Percentiles rank a stretch among this genome's conserved stretches.
phyloP scores from a whole-genome alignment of 2,113 vertebrate species.

The pig (Sus scrofa) region T2T-Sscrofa CM000826.6:19444001-19444500 shows the following conservation, averaged over 20 bases:
- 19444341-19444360: conserved; percentile 24
- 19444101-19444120: conserved; percentile 24
- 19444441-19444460: conserved; percentile 53
- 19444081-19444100: conserved; percentile 45
- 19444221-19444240: conserved; percentile 52
- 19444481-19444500: conserved; percentile 68
- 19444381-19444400: background rate
- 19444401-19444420: background rate
- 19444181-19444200: conserved; percentile 58
- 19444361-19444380: background rate
- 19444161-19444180: conserved; percentile 62
- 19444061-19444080: conserved; percentile 32
- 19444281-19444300: background rate
- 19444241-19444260: conserved; percentile 49
- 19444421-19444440: conserved; percentile 41
- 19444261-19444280: background rate
- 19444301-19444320: background rate
- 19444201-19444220: background rate
- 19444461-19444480: conserved; percentile 58
- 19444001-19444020: background rate
- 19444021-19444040: conserved; percentile 17
- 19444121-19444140: conserved; percentile 1
- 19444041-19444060: conserved; percentile 46
- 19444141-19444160: conserved; percentile 38
- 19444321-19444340: background rate